These are phyloP conservation scores for Menura novaehollandiae DNA, from an alignment of 2,113 vertebrate species.

Conservation along the genomic window DNA sequence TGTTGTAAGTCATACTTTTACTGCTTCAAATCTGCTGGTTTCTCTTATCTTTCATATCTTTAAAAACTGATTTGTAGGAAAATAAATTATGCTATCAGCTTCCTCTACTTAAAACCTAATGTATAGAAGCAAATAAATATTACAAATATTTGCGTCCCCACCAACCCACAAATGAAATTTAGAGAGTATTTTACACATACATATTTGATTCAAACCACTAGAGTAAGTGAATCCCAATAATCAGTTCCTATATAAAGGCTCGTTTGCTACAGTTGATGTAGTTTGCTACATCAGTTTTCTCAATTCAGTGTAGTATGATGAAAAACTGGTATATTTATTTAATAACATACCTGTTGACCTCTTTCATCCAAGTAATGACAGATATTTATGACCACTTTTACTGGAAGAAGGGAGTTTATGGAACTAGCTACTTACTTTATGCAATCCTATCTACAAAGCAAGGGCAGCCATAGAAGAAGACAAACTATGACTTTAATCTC, in stretches of 20 bases:
- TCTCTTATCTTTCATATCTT: not conserved
- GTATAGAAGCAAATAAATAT: not conserved
- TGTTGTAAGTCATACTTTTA: not conserved
- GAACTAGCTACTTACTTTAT: not conserved
- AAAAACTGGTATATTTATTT: not conserved
- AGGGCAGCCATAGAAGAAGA: not conserved
- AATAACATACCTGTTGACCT: not conserved
- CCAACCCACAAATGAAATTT: not conserved
- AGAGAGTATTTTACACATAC: not conserved
- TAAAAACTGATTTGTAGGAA: not conserved
- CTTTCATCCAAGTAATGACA: not conserved
- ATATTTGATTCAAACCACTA: not conserved
- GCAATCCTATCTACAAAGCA: not conserved
- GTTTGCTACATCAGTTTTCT: not conserved
- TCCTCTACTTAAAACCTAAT: not conserved
- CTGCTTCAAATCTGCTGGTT: not conserved
- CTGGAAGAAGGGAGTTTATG: not conserved
- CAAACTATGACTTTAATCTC: not conserved
- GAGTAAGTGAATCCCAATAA: not conserved
- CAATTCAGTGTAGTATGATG: not conserved
- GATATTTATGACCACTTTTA: not conserved
- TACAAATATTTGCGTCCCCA: not conserved
- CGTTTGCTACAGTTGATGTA: too few relatives aligned
- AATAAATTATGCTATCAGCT: not conserved
- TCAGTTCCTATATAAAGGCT: not conserved